Evolutionary conservation across 2,797 vertebrate genomes (phyloP).

Genomic region (Artibeus lituratus): DNA sequence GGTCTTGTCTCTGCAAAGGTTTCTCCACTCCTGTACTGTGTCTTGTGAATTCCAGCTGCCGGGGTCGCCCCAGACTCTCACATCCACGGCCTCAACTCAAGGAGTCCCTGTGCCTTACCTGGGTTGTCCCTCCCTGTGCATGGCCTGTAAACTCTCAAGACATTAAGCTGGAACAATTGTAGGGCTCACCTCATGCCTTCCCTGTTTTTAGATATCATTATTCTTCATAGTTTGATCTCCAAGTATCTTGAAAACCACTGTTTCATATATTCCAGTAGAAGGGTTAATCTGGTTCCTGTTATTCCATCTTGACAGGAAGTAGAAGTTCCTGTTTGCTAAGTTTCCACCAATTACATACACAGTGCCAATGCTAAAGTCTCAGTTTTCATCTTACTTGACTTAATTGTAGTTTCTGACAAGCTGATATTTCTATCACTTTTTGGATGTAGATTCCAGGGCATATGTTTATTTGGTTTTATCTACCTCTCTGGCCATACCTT

Average conservation of each 20-base stretch:
- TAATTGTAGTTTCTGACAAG: neutral
- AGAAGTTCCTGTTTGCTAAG: neutral
- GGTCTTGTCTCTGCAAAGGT: neutral
- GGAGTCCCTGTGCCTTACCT: neutral
- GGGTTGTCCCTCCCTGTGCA: neutral
- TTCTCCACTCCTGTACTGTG: neutral
- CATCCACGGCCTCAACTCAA: neutral
- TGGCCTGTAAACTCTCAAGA: neutral
- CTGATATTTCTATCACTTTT: neutral
- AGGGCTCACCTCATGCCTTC: neutral
- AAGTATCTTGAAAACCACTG: neutral
- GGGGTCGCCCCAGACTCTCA: neutral
- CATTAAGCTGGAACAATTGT: neutral
- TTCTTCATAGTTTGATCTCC: neutral
- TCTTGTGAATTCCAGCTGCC: neutral
- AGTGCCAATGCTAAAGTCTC: neutral
- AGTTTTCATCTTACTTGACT: neutral
- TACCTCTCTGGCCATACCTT: neutral
- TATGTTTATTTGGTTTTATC: neutral
- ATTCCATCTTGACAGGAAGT: neutral
- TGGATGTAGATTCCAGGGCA: neutral
- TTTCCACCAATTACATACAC: neutral
- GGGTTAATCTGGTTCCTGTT: neutral
- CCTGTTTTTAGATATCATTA: neutral
- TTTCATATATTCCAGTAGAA: neutral